Evolutionary conservation across 2,888 invertebrate species (phyloP).

Genomic region (Ganaspis brasiliensis): DNA sequence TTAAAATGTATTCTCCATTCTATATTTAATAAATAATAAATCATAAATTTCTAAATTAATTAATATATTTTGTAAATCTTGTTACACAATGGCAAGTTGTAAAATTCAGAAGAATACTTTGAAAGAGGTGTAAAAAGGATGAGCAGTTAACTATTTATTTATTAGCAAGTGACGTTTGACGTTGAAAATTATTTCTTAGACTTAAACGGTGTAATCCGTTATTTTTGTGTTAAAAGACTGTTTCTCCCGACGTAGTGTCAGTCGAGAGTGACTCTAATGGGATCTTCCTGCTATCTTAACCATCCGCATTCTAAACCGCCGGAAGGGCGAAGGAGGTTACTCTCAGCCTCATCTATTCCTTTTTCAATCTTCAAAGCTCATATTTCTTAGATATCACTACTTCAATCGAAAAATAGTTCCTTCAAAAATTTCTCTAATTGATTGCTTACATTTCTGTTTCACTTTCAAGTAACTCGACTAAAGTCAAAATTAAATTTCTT

Average conservation of each 20-base stretch:
- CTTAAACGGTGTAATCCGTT: constrained; percentile 32
- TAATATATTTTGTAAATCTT: too few species aligned
- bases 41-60: background rate
- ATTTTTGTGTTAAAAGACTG: constrained; percentile 21
- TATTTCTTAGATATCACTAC: background rate
- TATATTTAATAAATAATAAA: background rate
- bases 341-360: constrained; percentile 3
- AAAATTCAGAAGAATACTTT: too few species aligned
- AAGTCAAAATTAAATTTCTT: too few species aligned
- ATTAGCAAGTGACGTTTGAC: constrained; percentile 7
- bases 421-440: background rate
- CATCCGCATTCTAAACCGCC: constrained; percentile 30
- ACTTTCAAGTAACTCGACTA: too few species aligned
- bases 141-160: background rate
- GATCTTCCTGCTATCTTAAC: constrained; percentile 36
- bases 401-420: background rate
- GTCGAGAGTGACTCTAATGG: constrained; percentile 32
- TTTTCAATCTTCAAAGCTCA: background rate
- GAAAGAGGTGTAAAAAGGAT: background rate
- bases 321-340: constrained; percentile 9
- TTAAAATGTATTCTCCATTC: too few species aligned
- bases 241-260: background rate
- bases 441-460: too few species aligned
- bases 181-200: constrained; percentile 24
- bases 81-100: too few species aligned